Conservation (phyloP, 2,113 vertebrate species). For the Syrmaticus mikado region DNA sequence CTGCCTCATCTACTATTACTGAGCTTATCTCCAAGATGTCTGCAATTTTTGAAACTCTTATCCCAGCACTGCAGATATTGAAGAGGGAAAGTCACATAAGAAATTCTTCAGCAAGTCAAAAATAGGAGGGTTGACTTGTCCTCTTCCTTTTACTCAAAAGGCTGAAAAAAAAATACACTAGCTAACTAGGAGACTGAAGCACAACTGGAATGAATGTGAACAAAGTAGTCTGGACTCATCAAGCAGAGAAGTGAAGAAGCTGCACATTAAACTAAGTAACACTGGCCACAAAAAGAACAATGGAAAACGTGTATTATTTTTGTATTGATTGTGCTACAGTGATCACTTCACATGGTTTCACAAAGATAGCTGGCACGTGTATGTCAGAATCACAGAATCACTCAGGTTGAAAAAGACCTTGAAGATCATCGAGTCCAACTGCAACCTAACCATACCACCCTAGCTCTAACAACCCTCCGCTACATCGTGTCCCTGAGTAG, state of each 20-base stretch:
- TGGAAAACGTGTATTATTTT: neutral
- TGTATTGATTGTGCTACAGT: neutral
- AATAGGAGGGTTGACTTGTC: neutral
- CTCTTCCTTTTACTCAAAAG: neutral
- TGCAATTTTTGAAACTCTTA: neutral
- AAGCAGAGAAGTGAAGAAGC: rapidly evolving
- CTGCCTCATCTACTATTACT: neutral
- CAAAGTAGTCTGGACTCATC: neutral
- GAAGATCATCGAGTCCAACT: too few species aligned
- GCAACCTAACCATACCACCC: too few species aligned
- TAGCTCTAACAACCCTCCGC: too few species aligned
- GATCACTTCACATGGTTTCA: rapidly evolving
- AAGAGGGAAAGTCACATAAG: neutral
- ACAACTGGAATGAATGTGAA: neutral
- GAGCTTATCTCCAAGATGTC: neutral
- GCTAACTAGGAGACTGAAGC: neutral
- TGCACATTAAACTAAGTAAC: neutral
- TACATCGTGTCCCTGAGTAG: too few species aligned
- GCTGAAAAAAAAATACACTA: neutral
- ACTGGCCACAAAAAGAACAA: neutral
- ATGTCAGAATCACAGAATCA: neutral
- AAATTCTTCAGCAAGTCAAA: neutral
- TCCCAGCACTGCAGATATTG: neutral
- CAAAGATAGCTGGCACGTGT: neutral
- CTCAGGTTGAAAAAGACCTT: too few species aligned